These are phyloP conservation scores for Drosophila lacteicornis DNA, from an alignment of 1,140 invertebrate species.

Conservation along the genomic window DNA sequence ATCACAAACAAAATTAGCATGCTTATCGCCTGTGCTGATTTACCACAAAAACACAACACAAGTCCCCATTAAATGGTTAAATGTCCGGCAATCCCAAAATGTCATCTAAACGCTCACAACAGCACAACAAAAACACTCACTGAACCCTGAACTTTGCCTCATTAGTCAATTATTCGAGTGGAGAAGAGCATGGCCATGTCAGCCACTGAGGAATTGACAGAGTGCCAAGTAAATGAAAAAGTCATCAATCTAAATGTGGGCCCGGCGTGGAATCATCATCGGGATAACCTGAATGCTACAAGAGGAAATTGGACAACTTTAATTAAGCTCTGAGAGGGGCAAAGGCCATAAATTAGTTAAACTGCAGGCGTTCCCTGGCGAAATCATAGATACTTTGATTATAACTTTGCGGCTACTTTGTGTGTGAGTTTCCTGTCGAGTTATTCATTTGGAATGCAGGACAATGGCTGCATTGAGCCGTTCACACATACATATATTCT, in stretches of 20 bases:
- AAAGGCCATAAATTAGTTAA: conserved; percentile 9
- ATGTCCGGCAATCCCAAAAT: conserved; percentile 26
- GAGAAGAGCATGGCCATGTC: conserved; percentile 3
- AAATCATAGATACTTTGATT: conserved; percentile 12
- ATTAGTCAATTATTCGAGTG: conserved; percentile 45
- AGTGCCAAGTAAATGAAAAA: conserved; percentile 46
- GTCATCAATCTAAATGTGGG: conserved; percentile 40
- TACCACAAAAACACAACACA: conserved; percentile 19
- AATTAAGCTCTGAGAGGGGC: conserved; percentile 19
- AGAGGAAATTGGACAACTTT: conserved; percentile 15
- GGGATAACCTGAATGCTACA: conserved; percentile 17
- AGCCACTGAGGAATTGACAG: conserved; percentile 16
- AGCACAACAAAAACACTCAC: conserved; percentile 11
- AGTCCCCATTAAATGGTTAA: conserved; percentile 3
- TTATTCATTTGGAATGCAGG: conserved; percentile 42
- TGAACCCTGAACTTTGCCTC: conserved; percentile 45
- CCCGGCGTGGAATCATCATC: not conserved
- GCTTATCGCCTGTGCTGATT: conserved; percentile 3
- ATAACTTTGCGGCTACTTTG: conserved; percentile 3
- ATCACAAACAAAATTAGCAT: conserved; percentile 12
- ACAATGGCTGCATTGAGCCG: conserved; percentile 25
- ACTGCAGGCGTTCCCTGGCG: not conserved
- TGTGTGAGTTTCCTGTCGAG: not conserved
- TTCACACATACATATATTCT: not conserved
- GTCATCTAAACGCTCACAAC: conserved; percentile 19